A percentile compares a stretch with the other conserved stretches of the same genome.
Evolutionary conservation across 1,140 invertebrate species (phyloP).

Genomic region (Drosophila ananassae): DNA sequence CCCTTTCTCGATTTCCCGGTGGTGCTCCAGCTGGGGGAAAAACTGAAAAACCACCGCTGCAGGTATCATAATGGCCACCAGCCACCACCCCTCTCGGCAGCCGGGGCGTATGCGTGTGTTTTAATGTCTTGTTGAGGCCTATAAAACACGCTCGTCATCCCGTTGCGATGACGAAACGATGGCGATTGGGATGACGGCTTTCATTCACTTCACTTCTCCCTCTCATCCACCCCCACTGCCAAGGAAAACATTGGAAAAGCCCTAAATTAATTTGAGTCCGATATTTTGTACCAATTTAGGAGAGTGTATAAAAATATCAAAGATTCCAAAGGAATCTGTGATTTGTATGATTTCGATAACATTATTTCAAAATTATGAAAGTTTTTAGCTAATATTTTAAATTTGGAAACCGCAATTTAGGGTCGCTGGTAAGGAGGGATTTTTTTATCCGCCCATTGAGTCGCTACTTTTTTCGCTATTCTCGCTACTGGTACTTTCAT

Average conservation of each 20-base stretch:
- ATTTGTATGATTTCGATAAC: background rate
- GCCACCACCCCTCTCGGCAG: constrained; percentile 3
- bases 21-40: constrained; percentile 31
- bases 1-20: constrained; percentile 22
- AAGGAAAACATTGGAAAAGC: constrained; percentile 14
- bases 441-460: no score
- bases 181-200: constrained; percentile 10
- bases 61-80: constrained; percentile 56
- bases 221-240: constrained; percentile 1
- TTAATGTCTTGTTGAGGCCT: constrained; percentile 76
- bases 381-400: background rate
- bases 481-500: background rate
- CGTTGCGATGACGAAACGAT: constrained; percentile 28
- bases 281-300: constrained; percentile 5
- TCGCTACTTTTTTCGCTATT: no score
- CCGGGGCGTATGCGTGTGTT: constrained; percentile 61
- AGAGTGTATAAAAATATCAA: constrained; percentile 7
- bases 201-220: constrained; percentile 5
- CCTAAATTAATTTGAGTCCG: background rate
- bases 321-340: background rate
- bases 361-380: background rate
- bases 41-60: constrained; percentile 62
- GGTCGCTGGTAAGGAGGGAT: no score
- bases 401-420: no score
- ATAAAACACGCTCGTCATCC: constrained; percentile 73